These are phyloP conservation scores for Tachuris rubrigastra DNA, from an alignment of 2,113 vertebrate genomes.

Conservation along the genomic window DNA sequence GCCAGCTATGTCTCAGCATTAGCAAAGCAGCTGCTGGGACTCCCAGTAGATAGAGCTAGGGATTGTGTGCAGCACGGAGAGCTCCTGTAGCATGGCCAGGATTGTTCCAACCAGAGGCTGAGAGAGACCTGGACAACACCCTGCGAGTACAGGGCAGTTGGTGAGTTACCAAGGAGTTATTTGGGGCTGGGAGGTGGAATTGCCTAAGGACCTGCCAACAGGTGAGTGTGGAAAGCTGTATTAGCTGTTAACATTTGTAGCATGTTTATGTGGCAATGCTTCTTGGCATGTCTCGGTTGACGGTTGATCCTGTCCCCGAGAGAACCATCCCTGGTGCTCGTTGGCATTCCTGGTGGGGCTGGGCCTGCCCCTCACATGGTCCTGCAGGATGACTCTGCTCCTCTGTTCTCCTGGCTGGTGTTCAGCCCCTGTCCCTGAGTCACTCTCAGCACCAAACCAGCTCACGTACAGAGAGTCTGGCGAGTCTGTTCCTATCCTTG, in stretches of 20 bases:
- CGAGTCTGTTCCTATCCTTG: not conserved
- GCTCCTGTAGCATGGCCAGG: not conserved
- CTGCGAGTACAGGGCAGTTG: not conserved
- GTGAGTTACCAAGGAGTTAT: not conserved
- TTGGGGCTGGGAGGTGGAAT: not conserved
- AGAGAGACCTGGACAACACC: not conserved
- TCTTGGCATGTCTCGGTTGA: not conserved
- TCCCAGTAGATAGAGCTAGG: not conserved
- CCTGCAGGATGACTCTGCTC: not conserved
- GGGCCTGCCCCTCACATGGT: rapidly evolving
- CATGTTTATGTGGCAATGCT: not conserved
- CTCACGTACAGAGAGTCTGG: not conserved
- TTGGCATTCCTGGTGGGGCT: not conserved
- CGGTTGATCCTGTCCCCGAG: not conserved
- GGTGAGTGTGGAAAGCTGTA: not conserved
- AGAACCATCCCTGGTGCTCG: not conserved
- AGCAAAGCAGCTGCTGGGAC: not conserved
- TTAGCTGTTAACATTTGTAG: rapidly evolving
- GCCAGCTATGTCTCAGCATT: rapidly evolving
- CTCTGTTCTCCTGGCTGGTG: not conserved
- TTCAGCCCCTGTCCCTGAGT: not conserved
- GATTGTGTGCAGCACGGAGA: rapidly evolving
- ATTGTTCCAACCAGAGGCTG: not conserved
- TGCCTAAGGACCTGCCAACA: not conserved
- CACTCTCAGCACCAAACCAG: not conserved